phyloP scores from a whole-genome alignment of 2,113 vertebrate species.

The Piprites chloris region DNA sequence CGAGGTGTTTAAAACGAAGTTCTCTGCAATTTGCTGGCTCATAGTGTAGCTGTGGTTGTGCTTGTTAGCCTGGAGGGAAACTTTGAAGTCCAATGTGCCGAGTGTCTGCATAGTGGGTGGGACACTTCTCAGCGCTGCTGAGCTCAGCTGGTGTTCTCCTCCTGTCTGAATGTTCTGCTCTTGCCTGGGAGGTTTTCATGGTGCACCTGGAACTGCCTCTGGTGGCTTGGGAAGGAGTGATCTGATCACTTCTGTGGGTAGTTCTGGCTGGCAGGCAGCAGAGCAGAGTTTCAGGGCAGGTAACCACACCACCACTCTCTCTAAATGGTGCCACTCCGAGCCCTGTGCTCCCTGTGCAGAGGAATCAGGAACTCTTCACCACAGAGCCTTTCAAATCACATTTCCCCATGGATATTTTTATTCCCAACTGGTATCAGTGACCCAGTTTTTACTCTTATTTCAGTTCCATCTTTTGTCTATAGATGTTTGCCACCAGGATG shows the following conservation, averaged over 20 bases:
- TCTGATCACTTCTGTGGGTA: not conserved
- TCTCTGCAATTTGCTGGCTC: not conserved
- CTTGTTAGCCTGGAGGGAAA: not conserved
- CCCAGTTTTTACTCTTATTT: not conserved
- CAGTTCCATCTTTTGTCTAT: not conserved
- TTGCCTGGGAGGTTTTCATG: not conserved
- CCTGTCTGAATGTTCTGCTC: not conserved
- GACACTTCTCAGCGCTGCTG: not conserved
- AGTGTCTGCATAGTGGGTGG: not conserved
- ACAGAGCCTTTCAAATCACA: not conserved
- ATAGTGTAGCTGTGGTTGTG: fast-evolving
- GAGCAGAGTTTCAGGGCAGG: not conserved
- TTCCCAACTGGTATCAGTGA: not conserved
- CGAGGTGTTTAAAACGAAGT: not conserved
- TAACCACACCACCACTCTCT: fast-evolving
- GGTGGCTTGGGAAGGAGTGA: not conserved
- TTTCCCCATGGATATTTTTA: not conserved
- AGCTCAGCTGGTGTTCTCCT: not conserved
- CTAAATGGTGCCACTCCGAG: not conserved
- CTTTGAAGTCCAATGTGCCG: too few species aligned
- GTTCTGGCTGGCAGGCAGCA: not conserved
- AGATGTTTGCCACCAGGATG: not conserved
- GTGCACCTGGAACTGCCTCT: not conserved
- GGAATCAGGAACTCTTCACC: not conserved
- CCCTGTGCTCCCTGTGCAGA: not conserved